A percentile compares a stretch with the other conserved stretches of the same genome.
These are phyloP conservation scores for Mionectes olivaceus DNA, from an alignment of 2,797 vertebrate genomes.

Conservation along the genomic window DNA sequence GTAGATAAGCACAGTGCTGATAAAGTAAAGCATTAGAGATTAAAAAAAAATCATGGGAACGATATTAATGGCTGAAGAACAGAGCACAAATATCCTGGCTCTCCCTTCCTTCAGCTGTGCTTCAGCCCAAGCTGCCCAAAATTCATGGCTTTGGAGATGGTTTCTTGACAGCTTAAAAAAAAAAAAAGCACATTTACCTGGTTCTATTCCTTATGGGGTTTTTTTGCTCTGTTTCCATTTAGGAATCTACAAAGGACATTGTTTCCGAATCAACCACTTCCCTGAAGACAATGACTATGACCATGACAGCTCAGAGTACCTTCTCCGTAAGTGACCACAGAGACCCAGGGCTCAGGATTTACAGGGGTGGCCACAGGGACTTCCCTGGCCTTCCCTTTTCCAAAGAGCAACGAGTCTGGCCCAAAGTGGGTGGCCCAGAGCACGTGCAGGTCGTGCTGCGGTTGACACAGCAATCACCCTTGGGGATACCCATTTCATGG, in stretches of 20 bases:
- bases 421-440: not conserved
- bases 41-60: not conserved
- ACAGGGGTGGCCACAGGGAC: not conserved
- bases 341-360: fast-evolving
- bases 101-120: not conserved
- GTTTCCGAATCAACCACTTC: constrained; percentile 98
- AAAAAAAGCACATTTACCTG: not conserved
- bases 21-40: constrained; percentile 41
- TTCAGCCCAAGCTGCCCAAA: not conserved
- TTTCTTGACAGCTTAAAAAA: not conserved
- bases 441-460: not conserved
- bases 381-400: not conserved
- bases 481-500: fast-evolving
- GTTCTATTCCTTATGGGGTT: not conserved
- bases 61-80: not conserved
- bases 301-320: constrained; percentile 97
- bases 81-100: not conserved
- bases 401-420: not conserved
- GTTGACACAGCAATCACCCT: not conserved
- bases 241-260: constrained; percentile 96
- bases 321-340: constrained; percentile 89
- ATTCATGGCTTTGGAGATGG: not conserved
- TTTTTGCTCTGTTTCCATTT: constrained; percentile 42
- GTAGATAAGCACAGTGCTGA: not conserved
- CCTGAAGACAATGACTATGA: constrained; percentile 98